Base-by-base conservation (phyloP, 2,113 vertebrate genomes). In the Dromaius novaehollandiae region DNA sequence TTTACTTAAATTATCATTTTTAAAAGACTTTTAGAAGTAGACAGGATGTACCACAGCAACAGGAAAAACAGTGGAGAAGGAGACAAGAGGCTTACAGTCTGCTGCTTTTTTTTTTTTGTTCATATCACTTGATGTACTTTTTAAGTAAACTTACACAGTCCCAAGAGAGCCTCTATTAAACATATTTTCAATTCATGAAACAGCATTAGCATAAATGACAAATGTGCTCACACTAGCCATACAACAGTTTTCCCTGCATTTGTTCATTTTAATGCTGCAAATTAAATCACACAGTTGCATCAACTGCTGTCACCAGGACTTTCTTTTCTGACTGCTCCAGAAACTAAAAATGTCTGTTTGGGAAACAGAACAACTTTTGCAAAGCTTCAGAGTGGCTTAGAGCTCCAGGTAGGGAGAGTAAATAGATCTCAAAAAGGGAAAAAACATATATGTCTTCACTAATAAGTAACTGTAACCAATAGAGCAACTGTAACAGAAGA, bases 201-300 rank as follows among this genome's bases (percentile, higher is more conserved):
- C 22, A 77, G 86, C 53, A 69, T 50, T 6, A 71, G 58, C 32
- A 73, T 17, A 93, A 88, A 80, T 26, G 44, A 74, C 15, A 91
- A 87, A 94, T 25, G 89, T 73, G 40, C 58, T 64, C 88, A 83
- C 36, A 64, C 12, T 76, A 94, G 88, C 56, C 75, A 58, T 56
- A 42, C 85, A 17, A 4, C 13, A 79, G 42, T 48, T 70, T 78
- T 73, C 80, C 48, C 68, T 30, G 38, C 63, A 61, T 85, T 94
- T 82, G 58, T 61, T 96, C 88, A 36, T 74, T 77, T 93, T 88
- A 92, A 90, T 8, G 40, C 73, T 82, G 66, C 88, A 97, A 60
- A 83, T 93, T 90, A 94, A 89, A 91, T 77, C 74, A 76, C 26
- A 64, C 7, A 0, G 28, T 38, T 70, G 44, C 63, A 96, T 82